These are phyloP conservation scores for Melitaea cinxia DNA, from an alignment of 1,140 invertebrate species.

Conservation along the genomic window DNA sequence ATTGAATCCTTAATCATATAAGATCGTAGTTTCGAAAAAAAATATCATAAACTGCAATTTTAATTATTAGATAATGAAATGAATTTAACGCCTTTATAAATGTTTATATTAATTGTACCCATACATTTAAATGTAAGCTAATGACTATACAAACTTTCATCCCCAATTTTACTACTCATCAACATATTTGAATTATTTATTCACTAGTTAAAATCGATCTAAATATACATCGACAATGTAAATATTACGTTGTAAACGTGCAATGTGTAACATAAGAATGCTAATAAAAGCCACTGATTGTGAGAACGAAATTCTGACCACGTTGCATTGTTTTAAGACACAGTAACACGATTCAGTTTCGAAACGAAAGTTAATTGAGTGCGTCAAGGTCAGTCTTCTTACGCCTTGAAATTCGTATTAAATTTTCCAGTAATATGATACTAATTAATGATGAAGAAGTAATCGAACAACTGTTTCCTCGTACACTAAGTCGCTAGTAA, in stretches of 20 bases:
- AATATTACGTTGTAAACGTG: not conserved
- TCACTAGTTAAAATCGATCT: too few relatives aligned
- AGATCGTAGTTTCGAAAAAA: too few relatives aligned
- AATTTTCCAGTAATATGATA: conserved; percentile 7
- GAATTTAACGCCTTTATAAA: too few relatives aligned
- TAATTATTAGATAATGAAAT: too few relatives aligned
- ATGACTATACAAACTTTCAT: too few relatives aligned
- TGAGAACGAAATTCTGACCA: conserved; percentile 1
- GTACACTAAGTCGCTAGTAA: too few relatives aligned
- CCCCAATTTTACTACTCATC: too few relatives aligned
- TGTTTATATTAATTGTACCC: too few relatives aligned
- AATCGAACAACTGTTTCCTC: not conserved
- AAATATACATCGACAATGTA: not conserved
- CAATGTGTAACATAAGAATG: not conserved
- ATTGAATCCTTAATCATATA: too few relatives aligned
- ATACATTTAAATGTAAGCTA: too few relatives aligned
- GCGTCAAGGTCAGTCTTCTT: conserved; percentile 9
- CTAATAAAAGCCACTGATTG: not conserved
- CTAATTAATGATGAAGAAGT: not conserved
- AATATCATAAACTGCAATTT: too few relatives aligned
- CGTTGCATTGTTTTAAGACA: conserved; percentile 1
- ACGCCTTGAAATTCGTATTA: conserved; percentile 6
- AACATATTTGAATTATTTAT: too few relatives aligned
- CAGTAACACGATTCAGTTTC: not conserved
- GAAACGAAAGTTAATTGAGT: conserved; percentile 4